Evolutionary conservation across 1,140 invertebrate genomes (phyloP), one percentile per base, ranked within the genome.

Genomic region (Zaprionus capensis): DNA sequence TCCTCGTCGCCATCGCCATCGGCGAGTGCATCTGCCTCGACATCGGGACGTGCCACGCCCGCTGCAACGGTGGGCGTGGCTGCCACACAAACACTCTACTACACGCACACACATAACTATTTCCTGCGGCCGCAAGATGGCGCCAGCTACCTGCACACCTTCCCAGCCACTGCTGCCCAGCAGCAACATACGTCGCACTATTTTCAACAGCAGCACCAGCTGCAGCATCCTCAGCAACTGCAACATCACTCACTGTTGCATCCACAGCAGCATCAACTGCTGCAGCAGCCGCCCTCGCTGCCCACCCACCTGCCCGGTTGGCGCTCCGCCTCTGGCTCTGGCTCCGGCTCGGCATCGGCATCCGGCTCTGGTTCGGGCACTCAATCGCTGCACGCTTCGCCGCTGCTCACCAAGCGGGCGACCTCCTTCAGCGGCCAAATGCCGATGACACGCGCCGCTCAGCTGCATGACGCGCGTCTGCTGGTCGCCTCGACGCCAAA

Each of bases 401-500:
- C 91, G 31, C 65, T 92, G 61, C 69, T 91, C 58, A 74, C 90
- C n/a, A 92, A 92, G 55, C 77, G 91, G 6, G 91, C 91, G 57
- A 92, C 91, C n/a, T 85, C 91, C 9, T 92, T 92, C 14, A 92
- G 91, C 49, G 91, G 91, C 4, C 86, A 91, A 17, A 84, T 92
- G 17, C 84, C 91, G 20, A 17, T 92, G 57, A 80, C 72, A 15
- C 83, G 69, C 38, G 80, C 58, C 34, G 77, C 59, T 5, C 81
- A 78, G 51, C 26, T 59, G 44, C 34, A 67, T n/a, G 72, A 73
- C n/a, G 76, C 57, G 15, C 56, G 65, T 14, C 57, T 76, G 1
- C 67, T 49, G 38, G 93, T 94, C 74, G 94, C 94, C 59, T 95
- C 95, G 55, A 95, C 95, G 1, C 95, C 96, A 11, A 95, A 95